Percentiles rank a stretch among this genome's conserved stretches.
These are phyloP conservation scores for Polyodon spathula DNA, from an alignment of 2,113 vertebrate genomes.

Conservation along the genomic window DNA sequence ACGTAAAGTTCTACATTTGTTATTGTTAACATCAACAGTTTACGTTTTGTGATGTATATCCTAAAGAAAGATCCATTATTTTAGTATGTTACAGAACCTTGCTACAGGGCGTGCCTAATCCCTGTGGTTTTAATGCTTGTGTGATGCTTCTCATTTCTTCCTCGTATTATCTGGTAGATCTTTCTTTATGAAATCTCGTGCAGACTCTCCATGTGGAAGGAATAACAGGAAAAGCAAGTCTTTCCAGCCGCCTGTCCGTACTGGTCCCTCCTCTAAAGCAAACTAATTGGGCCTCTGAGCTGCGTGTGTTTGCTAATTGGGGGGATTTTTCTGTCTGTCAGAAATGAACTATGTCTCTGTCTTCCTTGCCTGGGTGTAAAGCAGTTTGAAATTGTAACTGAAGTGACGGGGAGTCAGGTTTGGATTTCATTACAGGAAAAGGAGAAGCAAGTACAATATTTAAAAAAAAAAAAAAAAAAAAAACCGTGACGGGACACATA, in stretches of 20 bases:
- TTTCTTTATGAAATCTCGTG: not conserved
- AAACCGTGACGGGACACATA: no score
- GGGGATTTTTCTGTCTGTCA: conserved; percentile 27
- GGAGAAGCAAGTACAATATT: conserved; percentile 12
- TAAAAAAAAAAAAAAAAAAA: no score
- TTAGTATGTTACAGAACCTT: not conserved
- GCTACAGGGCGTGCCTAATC: not conserved
- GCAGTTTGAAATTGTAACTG: conserved; percentile 16
- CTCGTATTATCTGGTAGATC: not conserved
- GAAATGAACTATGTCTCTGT: conserved; percentile 17
- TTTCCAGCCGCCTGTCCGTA: not conserved
- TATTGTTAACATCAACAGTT: no score
- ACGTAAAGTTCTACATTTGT: no score
- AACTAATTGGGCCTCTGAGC: conserved; percentile 25
- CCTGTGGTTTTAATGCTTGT: not conserved
- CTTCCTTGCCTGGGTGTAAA: conserved; percentile 28
- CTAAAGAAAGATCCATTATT: no score
- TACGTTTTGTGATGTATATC: no score
- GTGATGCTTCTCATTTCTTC: not conserved
- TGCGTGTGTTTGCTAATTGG: conserved; percentile 33
- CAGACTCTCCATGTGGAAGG: conserved; percentile 13
- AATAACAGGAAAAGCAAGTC: conserved; percentile 17
- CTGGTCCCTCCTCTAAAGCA: conserved; percentile 16
- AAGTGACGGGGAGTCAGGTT: not conserved
- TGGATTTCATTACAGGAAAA: conserved; percentile 12